Base-by-base conservation (phyloP, 2,113 vertebrate species). In the Strix aluco region DNA sequence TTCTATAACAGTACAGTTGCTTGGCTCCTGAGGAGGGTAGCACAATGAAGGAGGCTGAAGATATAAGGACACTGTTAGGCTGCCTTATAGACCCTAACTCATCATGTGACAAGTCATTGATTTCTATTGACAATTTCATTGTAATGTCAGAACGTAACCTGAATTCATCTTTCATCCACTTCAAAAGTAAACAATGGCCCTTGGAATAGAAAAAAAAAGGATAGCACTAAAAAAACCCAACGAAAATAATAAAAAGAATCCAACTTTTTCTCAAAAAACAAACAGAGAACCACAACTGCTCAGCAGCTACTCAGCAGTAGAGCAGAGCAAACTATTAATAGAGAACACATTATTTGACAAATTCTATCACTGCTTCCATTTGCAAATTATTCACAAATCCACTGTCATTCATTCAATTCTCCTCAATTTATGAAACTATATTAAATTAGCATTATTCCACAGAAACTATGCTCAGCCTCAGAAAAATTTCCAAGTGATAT, bases 41-140 rank as follows among this genome's bases (percentile, higher is more conserved):
- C 91, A 97, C 90, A 96, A 94, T 90, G 95, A 88, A 78, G 57
- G 79, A 79, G 91, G 52, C 81, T 74, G 93, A 95, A 97, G 96
- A 95, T 92, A 84, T 92, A 97, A 96, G 94, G 91, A 79, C 91
- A 90, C 88, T 5, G 22, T 95, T 91, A 90, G 73, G 67, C 93
- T 94, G 93, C 61, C 89, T 97, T 95, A 97, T 94, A 96, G 97
- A 97, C 94, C 69, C 86, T 96, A 91, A 93, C 95, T 97, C 96
- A 97, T 96, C 93, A 81, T 71, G 94, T 85, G 96, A 96, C 95
- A 94, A 97, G 94, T 69, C 97, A 98, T 96, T 97, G 97, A 98
- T 98, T 98, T 96, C 97, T 97, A 97, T 97, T 95, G 97, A 97
- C 96, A 93, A 95, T 97, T 97, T 98, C 96, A 97, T 97, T 97